These are phyloP conservation scores for Cephalophus harveyi DNA, from an alignment of 2,113 vertebrate genomes.

Conservation along the genomic window DNA sequence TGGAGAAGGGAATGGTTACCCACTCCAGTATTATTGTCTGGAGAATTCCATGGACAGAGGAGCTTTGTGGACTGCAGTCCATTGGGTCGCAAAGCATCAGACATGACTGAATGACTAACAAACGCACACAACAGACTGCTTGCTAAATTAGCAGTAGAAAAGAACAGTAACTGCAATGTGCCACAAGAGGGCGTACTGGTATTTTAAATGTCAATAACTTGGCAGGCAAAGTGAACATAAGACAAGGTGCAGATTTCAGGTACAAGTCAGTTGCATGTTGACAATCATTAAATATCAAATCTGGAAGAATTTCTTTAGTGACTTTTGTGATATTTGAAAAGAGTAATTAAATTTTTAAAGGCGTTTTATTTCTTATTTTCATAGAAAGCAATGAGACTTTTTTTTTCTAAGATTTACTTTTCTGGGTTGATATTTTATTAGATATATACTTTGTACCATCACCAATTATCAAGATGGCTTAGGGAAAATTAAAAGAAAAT, in stretches of 20 bases:
- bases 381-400: background rate
- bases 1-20: background rate
- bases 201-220: constrained; percentile 3
- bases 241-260: background rate
- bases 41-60: background rate
- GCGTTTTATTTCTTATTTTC: background rate
- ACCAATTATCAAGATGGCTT: background rate
- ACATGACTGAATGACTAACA: background rate
- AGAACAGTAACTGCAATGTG: background rate
- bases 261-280: background rate
- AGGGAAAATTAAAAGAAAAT: background rate
- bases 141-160: background rate
- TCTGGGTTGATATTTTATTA: background rate
- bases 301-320: background rate
- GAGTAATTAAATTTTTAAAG: background rate
- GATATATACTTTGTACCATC: background rate
- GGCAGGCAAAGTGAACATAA: background rate
- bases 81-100: background rate
- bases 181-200: constrained; percentile 46
- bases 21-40: background rate
- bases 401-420: background rate
- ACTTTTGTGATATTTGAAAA: background rate
- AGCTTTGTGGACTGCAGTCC: background rate
- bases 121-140: background rate
- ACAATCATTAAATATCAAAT: background rate